Percentiles rank a stretch among this genome's conserved stretches.
Evolutionary conservation across 2,113 vertebrate species (phyloP).

Genomic region (Nothocercus julius): DNA sequence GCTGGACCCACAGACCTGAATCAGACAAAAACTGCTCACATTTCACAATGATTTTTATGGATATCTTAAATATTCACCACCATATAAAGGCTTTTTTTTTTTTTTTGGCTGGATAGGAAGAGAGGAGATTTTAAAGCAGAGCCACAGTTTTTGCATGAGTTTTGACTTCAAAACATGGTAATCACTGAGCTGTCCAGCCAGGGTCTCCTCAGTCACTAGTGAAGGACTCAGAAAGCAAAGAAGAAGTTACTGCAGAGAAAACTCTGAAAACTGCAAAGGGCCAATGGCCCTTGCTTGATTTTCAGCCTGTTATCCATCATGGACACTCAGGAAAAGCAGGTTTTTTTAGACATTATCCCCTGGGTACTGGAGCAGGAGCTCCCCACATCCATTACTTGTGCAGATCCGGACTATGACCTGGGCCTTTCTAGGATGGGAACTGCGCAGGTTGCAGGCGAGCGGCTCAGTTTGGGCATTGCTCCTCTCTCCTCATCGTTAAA

Average conservation of each 20-base stretch:
- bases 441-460: rapidly evolving
- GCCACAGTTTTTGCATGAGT: neutral
- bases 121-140: neutral
- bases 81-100: neutral
- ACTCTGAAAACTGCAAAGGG: rapidly evolving
- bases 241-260: neutral
- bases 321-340: rapidly evolving
- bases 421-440: neutral
- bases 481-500: neutral
- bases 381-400: neutral
- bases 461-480: rapidly evolving
- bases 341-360: neutral
- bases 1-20: neutral
- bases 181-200: rapidly evolving
- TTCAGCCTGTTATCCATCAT: rapidly evolving
- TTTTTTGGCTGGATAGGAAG: neutral
- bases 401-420: rapidly evolving
- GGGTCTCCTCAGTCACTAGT: neutral
- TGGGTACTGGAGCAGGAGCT: neutral
- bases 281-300: neutral
- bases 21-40: rapidly evolving
- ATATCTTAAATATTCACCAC: neutral
- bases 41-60: neutral
- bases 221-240: neutral
- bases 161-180: neutral